A percentile compares a stretch with the other conserved stretches of the same genome.
Evolutionary conservation across 2,888 invertebrate genomes (phyloP).

Genomic region (Mythimna vitellina): DNA sequence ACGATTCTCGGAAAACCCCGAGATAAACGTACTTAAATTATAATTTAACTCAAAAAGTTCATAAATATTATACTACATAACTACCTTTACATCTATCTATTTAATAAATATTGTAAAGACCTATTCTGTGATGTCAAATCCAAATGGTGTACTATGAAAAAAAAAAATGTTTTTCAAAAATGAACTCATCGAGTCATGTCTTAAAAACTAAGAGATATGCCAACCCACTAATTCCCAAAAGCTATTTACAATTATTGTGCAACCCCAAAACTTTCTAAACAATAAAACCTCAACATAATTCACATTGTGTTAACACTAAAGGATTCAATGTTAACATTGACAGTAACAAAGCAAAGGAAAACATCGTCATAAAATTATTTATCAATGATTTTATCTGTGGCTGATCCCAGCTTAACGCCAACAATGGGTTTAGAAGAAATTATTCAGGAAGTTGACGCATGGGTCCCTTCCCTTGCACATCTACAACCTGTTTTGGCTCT

Average conservation of each 20-base stretch:
- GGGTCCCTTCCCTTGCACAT: conserved; percentile 69
- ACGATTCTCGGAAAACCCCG: not conserved
- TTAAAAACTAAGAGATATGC: not conserved
- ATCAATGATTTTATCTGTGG: conserved; percentile 74
- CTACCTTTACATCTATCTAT: too few relatives aligned
- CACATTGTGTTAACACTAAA: conserved; percentile 41
- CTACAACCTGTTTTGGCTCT: conserved; percentile 73
- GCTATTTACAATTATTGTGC: conserved; percentile 29
- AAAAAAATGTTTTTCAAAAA: too few relatives aligned
- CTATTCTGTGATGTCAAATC: not conserved
- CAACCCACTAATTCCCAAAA: not conserved
- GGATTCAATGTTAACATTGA: conserved; percentile 57
- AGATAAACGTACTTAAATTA: too few relatives aligned
- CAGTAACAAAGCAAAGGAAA: conserved; percentile 57
- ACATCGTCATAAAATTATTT: conserved; percentile 67
- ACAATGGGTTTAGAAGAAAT: conserved; percentile 70
- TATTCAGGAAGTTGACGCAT: conserved; percentile 87
- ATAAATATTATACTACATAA: too few relatives aligned
- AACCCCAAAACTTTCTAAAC: conserved; percentile 29
- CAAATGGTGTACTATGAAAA: too few relatives aligned
- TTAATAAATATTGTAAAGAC: not conserved
- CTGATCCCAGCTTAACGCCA: conserved; percentile 75
- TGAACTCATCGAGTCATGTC: too few relatives aligned
- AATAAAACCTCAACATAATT: conserved; percentile 17
- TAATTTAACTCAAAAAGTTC: too few relatives aligned